These are phyloP conservation scores for Synergus gifuensis DNA, from an alignment of 2,888 invertebrate species.

Conservation along the genomic window DNA sequence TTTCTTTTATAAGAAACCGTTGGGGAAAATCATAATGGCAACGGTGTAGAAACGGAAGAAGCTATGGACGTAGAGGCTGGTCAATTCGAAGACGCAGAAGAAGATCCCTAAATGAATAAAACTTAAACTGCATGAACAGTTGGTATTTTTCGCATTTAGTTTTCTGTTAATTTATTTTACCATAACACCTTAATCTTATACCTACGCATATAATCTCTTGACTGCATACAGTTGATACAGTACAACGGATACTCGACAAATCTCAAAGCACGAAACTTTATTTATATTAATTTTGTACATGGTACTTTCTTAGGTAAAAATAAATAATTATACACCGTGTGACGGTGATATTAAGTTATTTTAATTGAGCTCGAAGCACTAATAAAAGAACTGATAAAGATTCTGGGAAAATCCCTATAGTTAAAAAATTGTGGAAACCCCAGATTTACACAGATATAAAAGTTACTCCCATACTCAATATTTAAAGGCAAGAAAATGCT, in stretches of 20 bases:
- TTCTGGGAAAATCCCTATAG: constrained; percentile 24
- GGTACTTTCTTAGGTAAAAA: constrained; percentile 72
- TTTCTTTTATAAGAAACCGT: constrained; percentile 73
- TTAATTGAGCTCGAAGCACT: constrained; percentile 36
- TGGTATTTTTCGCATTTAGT: constrained; percentile 70
- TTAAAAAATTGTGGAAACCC: constrained; percentile 10
- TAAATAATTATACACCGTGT: constrained; percentile 53
- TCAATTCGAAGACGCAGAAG: constrained; percentile 82
- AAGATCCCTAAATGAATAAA: constrained; percentile 71
- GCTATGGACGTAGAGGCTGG: constrained; percentile 78
- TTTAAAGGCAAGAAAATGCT: constrained; percentile 38
- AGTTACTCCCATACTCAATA: constrained; percentile 2
- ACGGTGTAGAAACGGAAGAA: constrained; percentile 76
- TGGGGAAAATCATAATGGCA: constrained; percentile 74
- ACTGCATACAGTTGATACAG: constrained; percentile 54
- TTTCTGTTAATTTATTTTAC: constrained; percentile 63
- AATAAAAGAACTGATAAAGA: constrained; percentile 41
- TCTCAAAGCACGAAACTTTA: constrained; percentile 71
- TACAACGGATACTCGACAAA: constrained; percentile 59
- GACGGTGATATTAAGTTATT: constrained; percentile 32
- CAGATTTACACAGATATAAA: not conserved
- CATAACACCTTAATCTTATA: constrained; percentile 63
- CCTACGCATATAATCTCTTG: constrained; percentile 62
- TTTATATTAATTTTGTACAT: constrained; percentile 77
- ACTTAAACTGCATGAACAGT: constrained; percentile 55